phyloP scores from a whole-genome alignment of 2,888 invertebrate genomes.

The Nycteola revayana region DNA sequence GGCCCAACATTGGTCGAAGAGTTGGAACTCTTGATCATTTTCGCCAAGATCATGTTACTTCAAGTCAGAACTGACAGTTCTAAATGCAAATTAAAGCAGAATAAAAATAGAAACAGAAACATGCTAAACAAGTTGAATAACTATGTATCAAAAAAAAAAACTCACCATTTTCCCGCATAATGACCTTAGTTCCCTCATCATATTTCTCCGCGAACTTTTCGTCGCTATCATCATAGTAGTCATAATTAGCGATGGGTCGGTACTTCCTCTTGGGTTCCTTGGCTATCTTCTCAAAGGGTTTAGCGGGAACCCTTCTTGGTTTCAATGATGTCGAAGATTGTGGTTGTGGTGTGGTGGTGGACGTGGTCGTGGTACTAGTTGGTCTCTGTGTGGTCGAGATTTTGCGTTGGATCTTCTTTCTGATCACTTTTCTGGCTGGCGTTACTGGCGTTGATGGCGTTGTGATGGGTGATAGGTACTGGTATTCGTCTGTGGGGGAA shows the following conservation, averaged over 20 bases:
- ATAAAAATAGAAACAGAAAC: too few relatives aligned
- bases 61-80: too few relatives aligned
- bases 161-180: slow-evolving; percentile 76
- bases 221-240: slow-evolving; percentile 87
- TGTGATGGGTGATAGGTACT: slow-evolving; percentile 65
- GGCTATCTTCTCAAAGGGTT: slow-evolving; percentile 55
- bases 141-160: too few relatives aligned
- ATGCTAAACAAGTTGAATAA: too few relatives aligned
- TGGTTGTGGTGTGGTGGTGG: slow-evolving; percentile 18
- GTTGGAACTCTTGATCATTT: too few relatives aligned
- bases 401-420: slow-evolving; percentile 59
- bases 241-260: slow-evolving; percentile 79
- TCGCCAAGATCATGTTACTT: too few relatives aligned
- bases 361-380: slow-evolving; percentile 20
- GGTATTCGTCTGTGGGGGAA: slow-evolving; percentile 62
- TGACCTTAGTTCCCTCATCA: slow-evolving; percentile 80
- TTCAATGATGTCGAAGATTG: slow-evolving; percentile 16
- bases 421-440: slow-evolving; percentile 38
- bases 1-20: too few relatives aligned
- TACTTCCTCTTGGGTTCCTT: slow-evolving; percentile 47
- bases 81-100: too few relatives aligned
- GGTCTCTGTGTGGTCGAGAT: slow-evolving; percentile 61
- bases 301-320: slow-evolving; percentile 35
- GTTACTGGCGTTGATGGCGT: slow-evolving; percentile 46
- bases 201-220: slow-evolving; percentile 74